These are phyloP conservation scores for Arion vulgaris DNA, from an alignment of 1,140 invertebrate species.

Conservation along the genomic window DNA sequence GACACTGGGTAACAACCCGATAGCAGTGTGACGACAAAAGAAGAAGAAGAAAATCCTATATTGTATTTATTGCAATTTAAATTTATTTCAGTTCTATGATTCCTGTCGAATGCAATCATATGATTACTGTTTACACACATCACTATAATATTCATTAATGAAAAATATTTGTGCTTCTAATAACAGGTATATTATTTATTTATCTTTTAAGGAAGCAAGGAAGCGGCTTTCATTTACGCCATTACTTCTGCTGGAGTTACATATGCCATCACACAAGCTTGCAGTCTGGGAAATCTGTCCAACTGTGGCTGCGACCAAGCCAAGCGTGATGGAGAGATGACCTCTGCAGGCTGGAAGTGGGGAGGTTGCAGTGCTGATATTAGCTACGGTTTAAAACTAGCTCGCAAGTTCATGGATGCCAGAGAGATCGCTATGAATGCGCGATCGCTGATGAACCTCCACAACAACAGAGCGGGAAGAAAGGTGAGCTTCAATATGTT, in stretches of 20 bases:
- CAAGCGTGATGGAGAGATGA: slow-evolving; percentile 53
- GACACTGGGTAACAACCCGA: too few species aligned
- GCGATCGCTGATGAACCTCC: slow-evolving; percentile 90
- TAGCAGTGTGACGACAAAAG: too few species aligned
- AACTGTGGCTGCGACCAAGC: slow-evolving; percentile 84
- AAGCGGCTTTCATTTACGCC: slow-evolving; percentile 73
- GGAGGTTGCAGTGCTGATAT: slow-evolving; percentile 76
- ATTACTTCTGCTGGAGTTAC: slow-evolving; percentile 88
- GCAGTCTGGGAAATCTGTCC: slow-evolving; percentile 86
- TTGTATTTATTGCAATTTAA: too few species aligned
- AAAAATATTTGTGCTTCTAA: too few species aligned
- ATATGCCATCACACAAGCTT: slow-evolving; percentile 86
- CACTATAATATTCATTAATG: too few species aligned
- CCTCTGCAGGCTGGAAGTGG: slow-evolving; percentile 70
- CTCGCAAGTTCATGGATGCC: slow-evolving; percentile 76
- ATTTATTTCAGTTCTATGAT: too few species aligned
- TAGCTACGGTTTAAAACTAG: slow-evolving; percentile 76
- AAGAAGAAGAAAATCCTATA: too few species aligned
- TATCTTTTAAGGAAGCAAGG: slow-evolving; percentile 74
- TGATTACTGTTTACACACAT: too few species aligned
- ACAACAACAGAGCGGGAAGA: slow-evolving; percentile 94
- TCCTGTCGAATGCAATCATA: too few species aligned
- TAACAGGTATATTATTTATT: too few species aligned
- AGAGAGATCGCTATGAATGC: slow-evolving; percentile 77
- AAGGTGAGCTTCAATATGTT: slow-evolving; percentile 78